A percentile compares a stretch with the other conserved stretches of the same genome.
These are phyloP conservation scores for Tryphoninae sp. DNA, from an alignment of 2,888 invertebrate species.

Conservation along the genomic window DNA sequence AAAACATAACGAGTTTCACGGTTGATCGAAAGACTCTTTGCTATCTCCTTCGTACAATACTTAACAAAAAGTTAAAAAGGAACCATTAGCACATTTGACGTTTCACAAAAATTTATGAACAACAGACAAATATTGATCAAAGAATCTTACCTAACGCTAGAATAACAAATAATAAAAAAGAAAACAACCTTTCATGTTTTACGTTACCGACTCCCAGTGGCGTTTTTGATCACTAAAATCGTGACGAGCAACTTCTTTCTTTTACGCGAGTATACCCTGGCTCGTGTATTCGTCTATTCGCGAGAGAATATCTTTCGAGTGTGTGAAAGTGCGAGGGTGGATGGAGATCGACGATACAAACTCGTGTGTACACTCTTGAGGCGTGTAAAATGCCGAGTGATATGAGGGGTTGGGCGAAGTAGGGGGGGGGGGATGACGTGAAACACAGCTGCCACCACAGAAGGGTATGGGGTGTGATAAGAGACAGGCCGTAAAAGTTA, in stretches of 20 bases:
- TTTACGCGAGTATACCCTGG: background rate
- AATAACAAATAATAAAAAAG: background rate
- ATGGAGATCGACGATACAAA: slow-evolving; percentile 14
- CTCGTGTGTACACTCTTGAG: slow-evolving; percentile 13
- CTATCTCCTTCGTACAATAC: background rate
- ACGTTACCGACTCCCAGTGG: background rate
- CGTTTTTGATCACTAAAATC: background rate
- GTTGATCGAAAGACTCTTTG: slow-evolving; percentile 17
- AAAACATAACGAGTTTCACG: slow-evolving; percentile 26
- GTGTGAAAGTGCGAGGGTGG: slow-evolving; percentile 11
- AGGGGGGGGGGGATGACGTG: background rate
- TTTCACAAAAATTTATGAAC: background rate
- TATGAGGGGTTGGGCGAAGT: too few relatives aligned
- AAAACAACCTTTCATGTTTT: background rate
- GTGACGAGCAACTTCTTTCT: background rate
- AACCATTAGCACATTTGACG: background rate
- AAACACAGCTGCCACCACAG: slow-evolving; percentile 31
- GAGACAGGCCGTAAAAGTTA: slow-evolving; percentile 42
- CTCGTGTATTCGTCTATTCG: background rate
- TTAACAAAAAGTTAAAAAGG: background rate
- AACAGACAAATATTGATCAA: background rate
- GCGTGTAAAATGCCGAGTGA: slow-evolving; percentile 5
- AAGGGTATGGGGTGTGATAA: slow-evolving; percentile 28
- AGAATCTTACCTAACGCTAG: too few relatives aligned
- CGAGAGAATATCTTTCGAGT: slow-evolving; percentile 15